Evolutionary conservation across 2,797 vertebrate species (phyloP), one percentile per base, ranked within the genome.

Genomic region (Tokudaia tokunoshimensis): DNA sequence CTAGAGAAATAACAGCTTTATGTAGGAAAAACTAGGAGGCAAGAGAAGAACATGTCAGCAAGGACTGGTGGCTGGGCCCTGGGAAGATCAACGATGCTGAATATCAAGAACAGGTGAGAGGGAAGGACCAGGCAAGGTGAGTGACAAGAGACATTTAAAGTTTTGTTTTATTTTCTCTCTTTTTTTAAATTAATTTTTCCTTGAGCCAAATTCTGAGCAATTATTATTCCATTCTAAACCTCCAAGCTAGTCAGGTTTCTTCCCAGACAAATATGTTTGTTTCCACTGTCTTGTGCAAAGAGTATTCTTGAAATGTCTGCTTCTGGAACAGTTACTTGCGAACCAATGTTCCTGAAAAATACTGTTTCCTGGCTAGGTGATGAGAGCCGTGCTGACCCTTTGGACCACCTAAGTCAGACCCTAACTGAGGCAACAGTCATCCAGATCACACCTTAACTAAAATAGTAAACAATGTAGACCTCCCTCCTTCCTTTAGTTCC

Each of bases 291-390:
- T 24, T 34, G 5, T n/a, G 10, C 93, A 10, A 95, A 75, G 86
- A 89, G 57, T 76, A 91, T 76, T 75, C 83, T 31, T 91, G 44
- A 86, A 89, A 76, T 76, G 59, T 94, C 47, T 67, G 83, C 47
- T n/a, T 37, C 17, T 34, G 41, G 13, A 82, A 70, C n/a, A 63
- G 14, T 9, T n/a, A 11, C 59, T 31, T 15, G 37, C 37, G 15
- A 44, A 3, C 24, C 61, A 24, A 44, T 31, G 57, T 83, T 44
- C 37, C n/a, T 15, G 37, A 59, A 37, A 79, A 20, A 22, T 22
- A 22, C 47, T 52, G 34, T 41, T 12, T 82, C 55, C 37, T 44
- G 37, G 8, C 14, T 29, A 31, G 31, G 37, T 37, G 59, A 44
- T 44, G 59, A 29, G 13, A 63, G 57, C 37, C 37, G 2, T 20